phyloP scores from a whole-genome alignment of 2,113 vertebrate genomes.

The Bubo scandiacus region DNA sequence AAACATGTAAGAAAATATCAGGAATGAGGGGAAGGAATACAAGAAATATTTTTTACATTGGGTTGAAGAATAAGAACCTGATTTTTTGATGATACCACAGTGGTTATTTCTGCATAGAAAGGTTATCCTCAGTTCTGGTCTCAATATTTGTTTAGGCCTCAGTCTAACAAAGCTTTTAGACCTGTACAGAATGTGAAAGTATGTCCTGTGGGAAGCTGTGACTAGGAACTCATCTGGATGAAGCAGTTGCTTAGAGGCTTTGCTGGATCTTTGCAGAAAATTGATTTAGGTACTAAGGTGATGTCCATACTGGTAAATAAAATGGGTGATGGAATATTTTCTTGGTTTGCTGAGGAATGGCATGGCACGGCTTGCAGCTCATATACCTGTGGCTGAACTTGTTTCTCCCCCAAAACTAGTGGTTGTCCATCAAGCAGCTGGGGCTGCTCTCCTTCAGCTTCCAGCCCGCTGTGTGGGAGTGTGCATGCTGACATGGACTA shows the following conservation, averaged over 20 bases:
- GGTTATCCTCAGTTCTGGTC: not conserved
- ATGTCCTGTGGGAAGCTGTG: not conserved
- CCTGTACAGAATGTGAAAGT: not conserved
- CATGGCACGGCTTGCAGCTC: not conserved
- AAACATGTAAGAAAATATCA: slow-evolving; percentile 7
- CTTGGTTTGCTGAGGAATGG: not conserved
- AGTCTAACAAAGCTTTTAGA: not conserved
- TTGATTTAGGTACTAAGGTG: not conserved
- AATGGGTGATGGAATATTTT: not conserved
- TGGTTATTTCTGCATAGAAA: not conserved
- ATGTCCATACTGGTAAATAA: not conserved
- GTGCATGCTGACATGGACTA: accelerated
- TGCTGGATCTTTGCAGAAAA: not conserved
- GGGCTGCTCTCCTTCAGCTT: not conserved
- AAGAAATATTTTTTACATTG: not conserved
- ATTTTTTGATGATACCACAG: not conserved
- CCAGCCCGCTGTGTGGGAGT: accelerated
- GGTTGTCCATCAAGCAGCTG: not conserved
- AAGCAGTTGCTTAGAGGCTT: not conserved
- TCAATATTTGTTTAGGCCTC: not conserved
- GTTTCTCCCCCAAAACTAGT: not conserved
- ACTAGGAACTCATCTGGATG: not conserved
- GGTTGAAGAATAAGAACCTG: not conserved
- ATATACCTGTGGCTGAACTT: not conserved
- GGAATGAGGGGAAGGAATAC: not conserved